Evolutionary conservation across 2,113 vertebrate genomes (phyloP).

Genomic region (Rattus rattus): DNA sequence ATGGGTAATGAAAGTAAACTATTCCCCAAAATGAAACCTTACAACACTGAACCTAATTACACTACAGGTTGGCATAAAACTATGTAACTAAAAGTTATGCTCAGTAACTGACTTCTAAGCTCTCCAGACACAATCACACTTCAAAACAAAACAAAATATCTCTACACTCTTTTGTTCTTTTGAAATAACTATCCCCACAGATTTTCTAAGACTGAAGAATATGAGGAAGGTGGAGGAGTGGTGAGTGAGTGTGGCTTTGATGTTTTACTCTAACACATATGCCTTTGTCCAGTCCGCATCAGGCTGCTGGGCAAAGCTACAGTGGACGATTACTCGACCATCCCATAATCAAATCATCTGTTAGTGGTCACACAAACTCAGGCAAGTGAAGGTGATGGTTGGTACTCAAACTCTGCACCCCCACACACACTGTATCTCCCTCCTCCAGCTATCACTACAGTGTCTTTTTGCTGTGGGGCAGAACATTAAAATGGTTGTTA

Average conservation of each 20-base stretch:
- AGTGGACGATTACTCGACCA: not conserved
- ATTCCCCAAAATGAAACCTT: slow-evolving; percentile 43
- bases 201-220: slow-evolving; percentile 65
- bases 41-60: slow-evolving; percentile 63
- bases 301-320: not conserved
- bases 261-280: not conserved
- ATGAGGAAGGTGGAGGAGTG: not conserved
- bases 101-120: slow-evolving; percentile 46
- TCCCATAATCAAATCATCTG: not conserved
- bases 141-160: slow-evolving; percentile 49
- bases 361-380: not conserved
- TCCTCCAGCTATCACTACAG: slow-evolving; percentile 44
- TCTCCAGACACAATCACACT: slow-evolving; percentile 53
- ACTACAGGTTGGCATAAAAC: slow-evolving; percentile 29
- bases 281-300: not conserved
- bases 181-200: slow-evolving; percentile 16
- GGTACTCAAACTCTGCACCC: not conserved
- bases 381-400: slow-evolving; percentile 31
- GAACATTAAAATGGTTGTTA: not conserved
- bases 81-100: slow-evolving; percentile 45
- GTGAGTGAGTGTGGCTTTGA: slow-evolving; percentile 22
- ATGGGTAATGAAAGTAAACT: slow-evolving; percentile 55
- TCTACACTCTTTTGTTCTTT: slow-evolving; percentile 55
- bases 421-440: not conserved
- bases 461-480: not conserved